phyloP scores from a whole-genome alignment of 2,797 vertebrate genomes.

The Sebastes dallii region DNA sequence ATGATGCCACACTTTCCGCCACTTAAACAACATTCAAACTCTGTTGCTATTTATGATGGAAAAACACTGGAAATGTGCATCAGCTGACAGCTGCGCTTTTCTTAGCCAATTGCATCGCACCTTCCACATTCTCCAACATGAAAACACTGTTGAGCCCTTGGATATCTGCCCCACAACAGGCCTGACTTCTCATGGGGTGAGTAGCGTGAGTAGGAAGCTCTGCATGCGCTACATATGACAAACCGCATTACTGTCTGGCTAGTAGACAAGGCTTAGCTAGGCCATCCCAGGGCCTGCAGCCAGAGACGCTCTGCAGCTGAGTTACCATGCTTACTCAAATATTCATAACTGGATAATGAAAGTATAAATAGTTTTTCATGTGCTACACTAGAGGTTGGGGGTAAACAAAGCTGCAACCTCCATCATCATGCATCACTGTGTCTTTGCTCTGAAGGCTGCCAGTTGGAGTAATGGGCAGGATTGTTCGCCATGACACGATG shows the following conservation, averaged over 20 bases:
- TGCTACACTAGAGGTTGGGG: constrained; percentile 57
- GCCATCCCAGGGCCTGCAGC: constrained; percentile 78
- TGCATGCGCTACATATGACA: constrained; percentile 85
- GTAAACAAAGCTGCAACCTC: constrained; percentile 66
- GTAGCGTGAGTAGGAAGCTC: constrained; percentile 73
- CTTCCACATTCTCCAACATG: constrained; percentile 56
- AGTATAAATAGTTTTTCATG: constrained; percentile 77
- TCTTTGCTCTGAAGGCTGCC: constrained; percentile 46
- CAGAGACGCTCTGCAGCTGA: constrained; percentile 73
- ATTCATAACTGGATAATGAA: constrained; percentile 79
- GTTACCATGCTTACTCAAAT: constrained; percentile 82
- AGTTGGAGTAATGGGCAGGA: constrained; percentile 46
- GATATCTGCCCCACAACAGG: constrained; percentile 87
- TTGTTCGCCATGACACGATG: constrained; percentile 22
- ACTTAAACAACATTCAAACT: constrained; percentile 15
- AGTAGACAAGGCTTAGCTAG: constrained; percentile 77
- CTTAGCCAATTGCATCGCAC: constrained; percentile 74
- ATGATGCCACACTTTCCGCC: constrained; percentile 16
- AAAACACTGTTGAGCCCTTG: constrained; percentile 66
- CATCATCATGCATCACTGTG: constrained; percentile 50
- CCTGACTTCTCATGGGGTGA: constrained; percentile 74
- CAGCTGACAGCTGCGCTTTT: constrained; percentile 82
- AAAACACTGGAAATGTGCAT: constrained; percentile 74
- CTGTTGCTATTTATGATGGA: constrained; percentile 59
- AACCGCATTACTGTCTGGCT: constrained; percentile 79